Base-by-base conservation (phyloP, 92 coral and sea anemone genomes). In the Virgularia gustaviana region DNA sequence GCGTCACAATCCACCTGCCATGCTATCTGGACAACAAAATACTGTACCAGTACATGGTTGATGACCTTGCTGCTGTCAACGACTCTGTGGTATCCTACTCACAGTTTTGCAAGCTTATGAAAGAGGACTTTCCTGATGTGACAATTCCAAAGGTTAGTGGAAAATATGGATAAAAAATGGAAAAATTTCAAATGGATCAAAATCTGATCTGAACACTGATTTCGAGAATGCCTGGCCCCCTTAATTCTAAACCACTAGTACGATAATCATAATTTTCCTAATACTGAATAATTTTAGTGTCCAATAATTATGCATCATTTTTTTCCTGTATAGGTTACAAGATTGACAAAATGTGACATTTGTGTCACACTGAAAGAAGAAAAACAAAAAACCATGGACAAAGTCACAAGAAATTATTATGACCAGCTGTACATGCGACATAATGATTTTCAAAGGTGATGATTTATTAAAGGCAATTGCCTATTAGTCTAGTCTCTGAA, bases 71-170 rank as follows among this genome's bases (percentile, higher is more conserved):
- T 0, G 4, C 36, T 6, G 64, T 24, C 2, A 55, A 58, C 0
- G 81, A 75, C n/a, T 16, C 31, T 28, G 38, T 36, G 2, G 31
- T 81, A 16, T 81, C 33, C 41, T 81, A 81, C 53, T 65, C 82
- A 0, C 85, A 81, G 51, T 81, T 81, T 65, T 74, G 71, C 34
- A 60, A 67, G 16, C 13, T 81, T 22, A 75, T 65, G 77, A 75
- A 65, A 3, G 0, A 18, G 0, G 85, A 81, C 39, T 81, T 81
- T 74, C 77, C 76, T 7, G 85, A 81, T 32, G 85, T 75, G 18
- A 33, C 47, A 15, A 80, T 80, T 15, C 85, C 85, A 35, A 80
- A 73, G 85, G 80, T 80, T n/a, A n/a, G n/a, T n/a, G n/a, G n/a
- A n/a, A n/a, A n/a, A n/a, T n/a, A n/a, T n/a, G n/a, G 67, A 13